Conservation (phyloP, 2,113 vertebrate species). For the Rhineura floridana region DNA sequence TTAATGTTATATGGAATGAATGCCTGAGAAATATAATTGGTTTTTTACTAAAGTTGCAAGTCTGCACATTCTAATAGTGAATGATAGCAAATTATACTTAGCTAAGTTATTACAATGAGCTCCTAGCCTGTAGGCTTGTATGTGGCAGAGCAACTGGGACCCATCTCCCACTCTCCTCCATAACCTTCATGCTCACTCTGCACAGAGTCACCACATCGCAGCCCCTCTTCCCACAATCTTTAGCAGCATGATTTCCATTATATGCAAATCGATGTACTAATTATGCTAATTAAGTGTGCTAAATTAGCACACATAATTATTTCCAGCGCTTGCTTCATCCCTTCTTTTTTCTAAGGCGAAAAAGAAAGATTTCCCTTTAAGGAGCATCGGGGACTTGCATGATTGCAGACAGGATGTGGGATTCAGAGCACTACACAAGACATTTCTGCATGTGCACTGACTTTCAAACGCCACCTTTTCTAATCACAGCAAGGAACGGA, state of each 20-base stretch:
- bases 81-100: background rate
- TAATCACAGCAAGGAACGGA: background rate
- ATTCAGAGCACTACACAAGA: background rate
- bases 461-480: background rate
- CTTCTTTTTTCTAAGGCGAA: background rate
- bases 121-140: background rate
- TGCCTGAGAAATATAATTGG: conserved; percentile 26
- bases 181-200: background rate
- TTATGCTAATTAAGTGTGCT: conserved; percentile 27
- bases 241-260: conserved; percentile 10
- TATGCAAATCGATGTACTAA: background rate
- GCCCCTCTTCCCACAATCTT: background rate
- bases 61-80: conserved; percentile 1
- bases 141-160: too few relatives aligned
- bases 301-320: conserved; percentile 23
- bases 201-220: background rate
- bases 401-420: background rate
- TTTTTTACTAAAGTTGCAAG: conserved; percentile 7
- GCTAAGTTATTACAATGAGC: background rate
- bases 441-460: background rate
- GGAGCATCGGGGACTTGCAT: background rate
- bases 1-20: conserved; percentile 11
- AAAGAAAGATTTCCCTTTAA: background rate
- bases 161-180: background rate
- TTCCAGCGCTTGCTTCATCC: background rate